Evolutionary conservation across 2,888 invertebrate species (phyloP), one percentile per base, ranked within the genome.

Genomic region (Caradrina clavipalpis): DNA sequence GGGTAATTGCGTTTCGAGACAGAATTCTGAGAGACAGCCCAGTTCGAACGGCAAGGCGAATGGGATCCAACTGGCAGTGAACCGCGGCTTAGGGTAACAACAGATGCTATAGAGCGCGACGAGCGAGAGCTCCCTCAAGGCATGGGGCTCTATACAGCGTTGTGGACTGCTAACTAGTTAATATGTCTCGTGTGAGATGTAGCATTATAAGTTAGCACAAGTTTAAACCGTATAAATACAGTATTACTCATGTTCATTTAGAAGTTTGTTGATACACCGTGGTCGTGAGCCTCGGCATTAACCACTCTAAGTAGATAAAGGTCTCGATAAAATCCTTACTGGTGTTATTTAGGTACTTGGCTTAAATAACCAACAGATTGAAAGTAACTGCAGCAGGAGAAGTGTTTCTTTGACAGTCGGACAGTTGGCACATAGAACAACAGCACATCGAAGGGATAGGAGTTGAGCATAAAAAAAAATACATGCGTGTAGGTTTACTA

Each of bases 1-100:
- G 77, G 77, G 73, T 77, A 80, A 80, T 79, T 70, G 47, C 50
- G 66, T 64, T 75, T 53, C 70, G 56, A 79, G 75, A 67, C 66
- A 73, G 39, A 70, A 55, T 64, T 70, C 66, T 63, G 26, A 60
- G 70, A 78, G 57, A 71, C 66, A 42, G 71, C 51, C 75, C 54
- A 79, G 57, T 71, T 79, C 51, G 71, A 70, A 47, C 49, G 66
- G 56, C 71, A 63, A 71, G 54, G 63, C 69, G 78, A 78, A 75
- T 67, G 69, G 64, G 74, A 77, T 61, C 69, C 61, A 64, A 65
- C 50, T 57, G 68, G 58, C 69, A 50, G 53, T 35, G 35, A 57
- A 45, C 15, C 31, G 49, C 35, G n/a, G 42, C 31, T 66, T 5
- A 19, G 54, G 15, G 75, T 78, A 70, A 61, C 31, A 51, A 61